Evolutionary conservation across 2,888 invertebrate genomes (phyloP), one percentile per base, ranked within the genome.

Genomic region (Chloroclystis v-ata): DNA sequence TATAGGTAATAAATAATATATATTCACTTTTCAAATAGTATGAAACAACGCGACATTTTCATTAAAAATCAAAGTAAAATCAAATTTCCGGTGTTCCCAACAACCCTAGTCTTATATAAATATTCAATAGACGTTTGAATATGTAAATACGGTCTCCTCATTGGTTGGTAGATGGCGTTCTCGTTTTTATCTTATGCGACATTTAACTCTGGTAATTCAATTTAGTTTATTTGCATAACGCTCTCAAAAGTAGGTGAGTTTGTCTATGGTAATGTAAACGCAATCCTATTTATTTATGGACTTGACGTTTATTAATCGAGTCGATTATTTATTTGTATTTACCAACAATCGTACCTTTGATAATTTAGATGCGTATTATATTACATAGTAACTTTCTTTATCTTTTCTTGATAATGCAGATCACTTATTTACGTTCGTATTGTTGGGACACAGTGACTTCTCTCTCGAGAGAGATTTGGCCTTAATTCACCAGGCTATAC

Each of bases 181-280:
- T 86, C 86, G 87, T 87, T 87, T 87, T 87, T 87, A 87, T 87
- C 87, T 87, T 81, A 86, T 84, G 81, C 83, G 80, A 87, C 87
- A 87, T 87, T 87, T 87, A 87, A 86, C 87, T 86, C 85, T 77
- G 75, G 87, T 86, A 85, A 87, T 87, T 87, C 87, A 87, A 87
- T 87, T 87, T 87, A 83, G 76, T 78, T 62, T 80, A 87, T 87
- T 87, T 84, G 84, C 87, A 87, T 87, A 86, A 85, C 82, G 86
- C 78, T 78, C 72, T 76, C 72, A 76, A 70, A 79, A 83, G 82
- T 86, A 86, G 84, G 86, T 86, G 84, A 83, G 78, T 33, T 33
- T 20, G 10, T 11, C 16, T 78, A 81, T 83, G 83, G 79, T 78
- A 81, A 85, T 63, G 56, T 43, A 53, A 57, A 61, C 56, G 53